phyloP scores from a whole-genome alignment of 2,888 invertebrate genomes.

The Cephus runcator region DNA sequence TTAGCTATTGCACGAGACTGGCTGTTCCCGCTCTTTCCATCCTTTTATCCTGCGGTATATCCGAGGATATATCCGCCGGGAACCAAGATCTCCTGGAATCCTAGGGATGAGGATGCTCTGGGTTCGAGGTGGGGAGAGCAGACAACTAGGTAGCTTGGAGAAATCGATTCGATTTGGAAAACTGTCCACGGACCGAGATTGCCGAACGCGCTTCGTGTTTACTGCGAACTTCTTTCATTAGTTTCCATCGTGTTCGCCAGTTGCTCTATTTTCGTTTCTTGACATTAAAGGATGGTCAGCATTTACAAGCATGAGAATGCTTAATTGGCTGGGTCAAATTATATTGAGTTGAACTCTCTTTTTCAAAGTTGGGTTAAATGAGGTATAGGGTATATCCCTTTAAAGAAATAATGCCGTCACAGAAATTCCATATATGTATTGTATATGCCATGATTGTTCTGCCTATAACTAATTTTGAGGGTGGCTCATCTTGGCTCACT shows the following conservation, averaged over 20 bases:
- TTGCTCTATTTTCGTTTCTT: neutral
- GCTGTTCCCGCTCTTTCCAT: neutral
- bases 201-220: neutral
- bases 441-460: neutral
- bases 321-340: neutral
- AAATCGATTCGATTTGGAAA: constrained; percentile 7
- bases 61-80: neutral
- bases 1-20: neutral
- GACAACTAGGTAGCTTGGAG: neutral
- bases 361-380: neutral
- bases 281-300: neutral
- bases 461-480: neutral
- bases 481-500: too few species aligned
- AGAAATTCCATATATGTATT: neutral
- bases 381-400: too few species aligned
- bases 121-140: neutral
- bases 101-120: neutral
- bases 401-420: neutral
- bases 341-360: neutral
- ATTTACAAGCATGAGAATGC: neutral
- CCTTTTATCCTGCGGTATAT: neutral
- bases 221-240: neutral
- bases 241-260: neutral
- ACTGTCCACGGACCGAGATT: constrained; percentile 5
- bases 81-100: neutral